Evolutionary conservation across 2,113 vertebrate genomes (phyloP).

Genomic region (Tautogolabrus adspersus): DNA sequence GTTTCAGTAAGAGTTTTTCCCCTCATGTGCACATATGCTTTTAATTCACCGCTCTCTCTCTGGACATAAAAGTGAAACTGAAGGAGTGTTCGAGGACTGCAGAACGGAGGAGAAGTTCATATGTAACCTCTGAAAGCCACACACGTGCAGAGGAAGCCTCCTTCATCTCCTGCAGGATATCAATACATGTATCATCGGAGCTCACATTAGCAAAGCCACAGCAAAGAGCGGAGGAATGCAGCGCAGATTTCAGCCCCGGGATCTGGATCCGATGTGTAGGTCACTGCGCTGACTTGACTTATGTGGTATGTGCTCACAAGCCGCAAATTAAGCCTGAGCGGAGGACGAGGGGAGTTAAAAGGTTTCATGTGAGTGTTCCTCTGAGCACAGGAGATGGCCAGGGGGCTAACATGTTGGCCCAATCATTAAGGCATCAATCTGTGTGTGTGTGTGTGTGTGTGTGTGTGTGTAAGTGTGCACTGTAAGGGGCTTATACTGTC

Average conservation of each 20-base stretch:
- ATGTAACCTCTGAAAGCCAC: neutral
- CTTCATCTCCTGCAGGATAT: conserved; percentile 8
- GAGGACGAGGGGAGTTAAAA: conserved; percentile 58
- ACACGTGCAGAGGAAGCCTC: conserved; percentile 17
- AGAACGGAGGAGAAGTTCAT: neutral
- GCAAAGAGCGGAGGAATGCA: conserved; percentile 57
- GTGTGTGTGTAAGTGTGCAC: conserved; percentile 12
- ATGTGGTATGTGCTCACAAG: conserved; percentile 71
- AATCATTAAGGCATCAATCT: conserved; percentile 70
- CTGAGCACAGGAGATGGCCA: conserved; percentile 60
- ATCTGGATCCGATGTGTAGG: conserved; percentile 52
- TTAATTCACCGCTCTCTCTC: neutral
- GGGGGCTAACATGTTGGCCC: conserved; percentile 68
- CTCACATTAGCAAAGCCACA: conserved; percentile 53
- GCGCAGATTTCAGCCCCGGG: conserved; percentile 60
- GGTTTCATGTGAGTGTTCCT: conserved; percentile 44
- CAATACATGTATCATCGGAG: conserved; percentile 33
- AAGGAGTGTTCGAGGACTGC: too few species aligned
- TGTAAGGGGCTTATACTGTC: conserved; percentile 33
- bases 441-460: neutral
- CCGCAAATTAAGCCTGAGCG: conserved; percentile 56
- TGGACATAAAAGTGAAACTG: neutral
- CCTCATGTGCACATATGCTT: neutral
- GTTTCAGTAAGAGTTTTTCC: neutral
- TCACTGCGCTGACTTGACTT: conserved; percentile 62